Conservation (phyloP, 92 coral and sea anemone genomes). For the Heliopora coerulea region DNA sequence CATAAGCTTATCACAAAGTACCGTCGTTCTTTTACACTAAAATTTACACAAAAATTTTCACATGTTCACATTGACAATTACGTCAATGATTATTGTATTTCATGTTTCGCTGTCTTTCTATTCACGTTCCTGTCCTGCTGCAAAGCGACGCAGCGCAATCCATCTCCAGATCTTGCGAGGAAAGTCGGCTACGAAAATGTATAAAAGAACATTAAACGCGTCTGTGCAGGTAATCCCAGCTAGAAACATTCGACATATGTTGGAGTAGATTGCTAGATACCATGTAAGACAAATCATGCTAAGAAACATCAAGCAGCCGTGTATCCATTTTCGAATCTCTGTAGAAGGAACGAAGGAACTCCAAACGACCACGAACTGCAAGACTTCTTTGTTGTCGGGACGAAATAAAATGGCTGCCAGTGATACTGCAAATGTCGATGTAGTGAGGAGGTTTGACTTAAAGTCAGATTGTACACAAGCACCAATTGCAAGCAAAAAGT, state of each 20-base stretch:
- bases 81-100: too few species aligned
- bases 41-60: too few species aligned
- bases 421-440: background rate
- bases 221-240: background rate
- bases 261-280: background rate
- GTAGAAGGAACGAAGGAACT: background rate
- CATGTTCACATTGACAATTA: too few species aligned
- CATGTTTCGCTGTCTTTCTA: too few species aligned
- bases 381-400: slow-evolving; percentile 39
- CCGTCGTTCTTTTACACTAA: too few species aligned
- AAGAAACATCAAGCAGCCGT: slow-evolving; percentile 26
- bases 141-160: too few species aligned
- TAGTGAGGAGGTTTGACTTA: slow-evolving; percentile 1
- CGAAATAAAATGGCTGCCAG: slow-evolving; percentile 33
- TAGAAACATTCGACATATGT: background rate
- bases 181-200: slow-evolving; percentile 22
- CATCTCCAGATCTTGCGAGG: background rate
- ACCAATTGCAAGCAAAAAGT: slow-evolving; percentile 9
- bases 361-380: background rate
- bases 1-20: too few species aligned
- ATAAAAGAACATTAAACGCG: background rate
- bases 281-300: background rate
- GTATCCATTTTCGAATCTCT: slow-evolving; percentile 9
- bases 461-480: background rate
- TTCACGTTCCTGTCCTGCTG: too few species aligned